phyloP scores from a whole-genome alignment of 53 echinoderm and acorn worm genomes.

The Paracentrotus lividus region DNA sequence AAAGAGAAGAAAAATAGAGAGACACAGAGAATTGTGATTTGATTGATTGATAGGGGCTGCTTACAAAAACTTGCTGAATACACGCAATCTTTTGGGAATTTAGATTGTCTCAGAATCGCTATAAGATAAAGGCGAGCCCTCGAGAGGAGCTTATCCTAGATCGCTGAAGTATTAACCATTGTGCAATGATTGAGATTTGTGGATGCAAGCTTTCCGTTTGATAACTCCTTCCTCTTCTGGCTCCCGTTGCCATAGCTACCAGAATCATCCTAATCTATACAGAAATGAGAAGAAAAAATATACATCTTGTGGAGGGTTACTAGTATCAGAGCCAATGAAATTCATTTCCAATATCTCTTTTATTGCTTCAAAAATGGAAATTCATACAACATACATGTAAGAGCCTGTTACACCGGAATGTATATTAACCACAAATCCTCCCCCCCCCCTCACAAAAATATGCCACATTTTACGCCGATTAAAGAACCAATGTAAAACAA shows the following conservation, averaged over 20 bases:
- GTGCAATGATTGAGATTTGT: not conserved
- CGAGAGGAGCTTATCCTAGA: constrained; percentile 18
- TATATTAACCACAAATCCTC: no score
- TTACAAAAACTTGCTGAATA: not conserved
- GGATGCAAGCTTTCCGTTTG: not conserved
- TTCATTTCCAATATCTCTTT: not conserved
- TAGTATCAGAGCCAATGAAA: not conserved
- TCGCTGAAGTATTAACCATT: not conserved
- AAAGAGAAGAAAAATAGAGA: not conserved
- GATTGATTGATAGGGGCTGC: not conserved
- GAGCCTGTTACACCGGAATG: no score
- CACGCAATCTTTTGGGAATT: not conserved
- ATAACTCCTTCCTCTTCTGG: not conserved
- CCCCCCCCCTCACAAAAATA: not conserved
- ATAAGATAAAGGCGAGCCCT: not conserved
- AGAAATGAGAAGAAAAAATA: not conserved
- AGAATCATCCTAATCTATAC: not conserved
- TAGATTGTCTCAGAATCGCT: not conserved
- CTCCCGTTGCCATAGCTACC: not conserved
- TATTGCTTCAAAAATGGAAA: not conserved
- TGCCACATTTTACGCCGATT: not conserved
- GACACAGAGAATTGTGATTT: not conserved
- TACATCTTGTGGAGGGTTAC: not conserved
- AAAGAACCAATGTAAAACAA: no score
- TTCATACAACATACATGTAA: not conserved